Evolutionary conservation across 2,888 invertebrate genomes (phyloP), one percentile per base, ranked within the genome.

Genomic region (Oxytorus armatus): DNA sequence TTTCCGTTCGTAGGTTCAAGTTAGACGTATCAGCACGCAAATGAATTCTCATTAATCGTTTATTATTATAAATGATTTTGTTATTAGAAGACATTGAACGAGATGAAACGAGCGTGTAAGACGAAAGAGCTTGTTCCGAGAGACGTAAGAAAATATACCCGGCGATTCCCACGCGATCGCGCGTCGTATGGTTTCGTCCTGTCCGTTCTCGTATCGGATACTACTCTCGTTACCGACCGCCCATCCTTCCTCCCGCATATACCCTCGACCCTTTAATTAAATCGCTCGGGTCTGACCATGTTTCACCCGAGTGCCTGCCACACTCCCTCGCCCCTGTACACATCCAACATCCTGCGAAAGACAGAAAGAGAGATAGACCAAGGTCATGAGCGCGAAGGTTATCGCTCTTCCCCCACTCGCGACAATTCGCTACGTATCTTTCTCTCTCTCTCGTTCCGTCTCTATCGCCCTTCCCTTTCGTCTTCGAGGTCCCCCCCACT

Each of bases 381-480:
- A 90, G 90, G 90, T 90, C 89, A 87, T 83, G 85, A 86, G 86
- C 86, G 83, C 86, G 88, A 90, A 89, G 90, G 89, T 90, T 88
- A 87, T 89, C 88, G 88, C 85, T 86, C 86, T 85, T 85, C 82
- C 70, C 83, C 79, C 82, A 77, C 74, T 68, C 47, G 72, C 61
- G n/a, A 47, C 49, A 57, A 47, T 23, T 63, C 73, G 83, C 73
- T 39, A 66, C 25, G 51, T 25, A 25, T 21, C 61, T 68, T 57
- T 49, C 63, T 59, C 66, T 44, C 78, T 63, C 81, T 68, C 74
- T 65, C 70, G 29, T 55, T 68, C 59, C 76, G 76, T 77, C 73
- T 68, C 44, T 77, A 42, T 61, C 49, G 36, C 61, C 51, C 14
- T 66, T 73, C 74, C 59, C 79, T 69, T 49, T 68, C 36, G 21